Percentiles rank a stretch among this genome's conserved stretches.
These are phyloP conservation scores for Crypturellus tataupa DNA, from an alignment of 2,797 vertebrate genomes.

Conservation along the genomic window DNA sequence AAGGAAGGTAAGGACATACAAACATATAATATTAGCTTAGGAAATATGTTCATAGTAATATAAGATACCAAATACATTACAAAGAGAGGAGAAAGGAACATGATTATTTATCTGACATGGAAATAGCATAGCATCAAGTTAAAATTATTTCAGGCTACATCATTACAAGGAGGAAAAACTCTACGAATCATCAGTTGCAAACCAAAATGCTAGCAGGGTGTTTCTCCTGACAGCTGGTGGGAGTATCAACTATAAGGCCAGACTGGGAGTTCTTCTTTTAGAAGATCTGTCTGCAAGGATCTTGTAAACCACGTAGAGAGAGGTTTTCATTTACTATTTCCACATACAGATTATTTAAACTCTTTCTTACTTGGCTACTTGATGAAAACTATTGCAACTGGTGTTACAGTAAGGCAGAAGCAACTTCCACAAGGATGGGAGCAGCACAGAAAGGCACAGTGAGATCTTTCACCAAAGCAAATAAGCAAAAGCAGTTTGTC, in stretches of 20 bases:
- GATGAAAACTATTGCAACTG: not conserved
- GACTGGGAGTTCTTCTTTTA: conserved; percentile 26
- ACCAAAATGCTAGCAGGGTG: conserved; percentile 51
- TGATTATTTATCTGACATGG: conserved; percentile 56
- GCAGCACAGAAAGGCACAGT: not conserved
- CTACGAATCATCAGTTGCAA: conserved; percentile 32
- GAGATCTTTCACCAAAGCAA: not conserved
- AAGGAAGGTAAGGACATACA: conserved; percentile 14
- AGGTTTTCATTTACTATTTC: conserved; percentile 38
- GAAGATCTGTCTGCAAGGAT: conserved; percentile 11
- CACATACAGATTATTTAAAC: conserved; percentile 33
- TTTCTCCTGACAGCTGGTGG: conserved; percentile 36
- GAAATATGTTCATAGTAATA: conserved; percentile 41
- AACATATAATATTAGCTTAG: conserved; percentile 24
- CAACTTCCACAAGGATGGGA: not conserved
- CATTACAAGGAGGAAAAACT: conserved; percentile 43
- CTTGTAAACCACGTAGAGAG: not conserved
- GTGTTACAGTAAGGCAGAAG: not conserved
- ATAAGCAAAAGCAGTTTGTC: not conserved
- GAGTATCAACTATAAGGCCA: conserved; percentile 33
- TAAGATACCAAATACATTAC: conserved; percentile 46
- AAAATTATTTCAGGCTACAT: conserved; percentile 73
- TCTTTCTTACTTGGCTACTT: not conserved
- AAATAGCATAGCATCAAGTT: conserved; percentile 67
- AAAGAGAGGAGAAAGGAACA: not conserved